Conservation (phyloP, 2,888 invertebrate genomes). For the Platycheirus rosarum region DNA sequence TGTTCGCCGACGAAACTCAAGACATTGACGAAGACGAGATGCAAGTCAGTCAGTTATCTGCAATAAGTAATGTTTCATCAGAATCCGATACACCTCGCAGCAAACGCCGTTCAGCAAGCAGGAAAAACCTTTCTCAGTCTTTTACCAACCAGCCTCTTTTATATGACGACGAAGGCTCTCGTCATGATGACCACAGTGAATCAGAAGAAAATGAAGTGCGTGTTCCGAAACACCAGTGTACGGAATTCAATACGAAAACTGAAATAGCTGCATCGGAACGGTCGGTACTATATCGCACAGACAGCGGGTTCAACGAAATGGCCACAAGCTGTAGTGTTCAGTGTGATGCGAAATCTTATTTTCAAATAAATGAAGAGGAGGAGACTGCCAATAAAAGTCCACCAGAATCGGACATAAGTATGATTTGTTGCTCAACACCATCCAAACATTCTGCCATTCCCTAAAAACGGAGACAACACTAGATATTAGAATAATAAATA, state of each 20-base stretch:
- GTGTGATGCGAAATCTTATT: slow-evolving; percentile 42
- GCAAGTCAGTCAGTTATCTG: slow-evolving; percentile 79
- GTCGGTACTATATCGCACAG: slow-evolving; percentile 78
- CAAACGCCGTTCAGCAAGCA: slow-evolving; percentile 79
- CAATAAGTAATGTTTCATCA: slow-evolving; percentile 77
- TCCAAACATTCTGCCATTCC: slow-evolving; percentile 46
- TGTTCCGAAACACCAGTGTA: neutral
- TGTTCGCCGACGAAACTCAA: slow-evolving; percentile 76
- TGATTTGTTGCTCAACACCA: slow-evolving; percentile 74
- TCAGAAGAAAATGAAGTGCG: slow-evolving; percentile 4
- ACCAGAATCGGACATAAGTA: slow-evolving; percentile 63
- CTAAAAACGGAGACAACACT: neutral
- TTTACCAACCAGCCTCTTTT: slow-evolving; percentile 78
- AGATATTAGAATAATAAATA: slow-evolving; percentile 8
- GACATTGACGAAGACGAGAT: slow-evolving; percentile 78
- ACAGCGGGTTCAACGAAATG: slow-evolving; percentile 82
- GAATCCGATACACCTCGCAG: slow-evolving; percentile 80
- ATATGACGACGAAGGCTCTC: slow-evolving; percentile 15
- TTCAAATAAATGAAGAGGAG: slow-evolving; percentile 14
- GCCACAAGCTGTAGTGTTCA: slow-evolving; percentile 74
- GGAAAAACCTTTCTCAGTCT: slow-evolving; percentile 82
- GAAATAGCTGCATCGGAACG: slow-evolving; percentile 15
- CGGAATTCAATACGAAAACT: neutral
- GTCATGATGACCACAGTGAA: neutral
- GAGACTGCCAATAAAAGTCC: slow-evolving; percentile 1